Conservation (phyloP, 1,140 invertebrate genomes). For the Eueides isabella region DNA sequence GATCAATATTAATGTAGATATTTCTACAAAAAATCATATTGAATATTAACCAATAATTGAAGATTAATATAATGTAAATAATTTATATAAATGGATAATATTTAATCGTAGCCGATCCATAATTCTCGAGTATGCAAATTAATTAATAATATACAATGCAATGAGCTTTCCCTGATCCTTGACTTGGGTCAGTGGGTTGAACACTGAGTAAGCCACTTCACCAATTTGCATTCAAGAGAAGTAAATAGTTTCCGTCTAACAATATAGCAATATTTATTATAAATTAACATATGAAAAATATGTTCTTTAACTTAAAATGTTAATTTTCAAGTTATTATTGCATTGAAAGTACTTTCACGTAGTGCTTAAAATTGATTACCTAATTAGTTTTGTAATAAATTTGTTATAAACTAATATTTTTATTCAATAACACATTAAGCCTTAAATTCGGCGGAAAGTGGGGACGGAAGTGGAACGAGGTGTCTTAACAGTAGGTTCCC, state of each 20-base stretch:
- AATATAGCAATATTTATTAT: neutral
- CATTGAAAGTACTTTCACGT: neutral
- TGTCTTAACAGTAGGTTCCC: no score
- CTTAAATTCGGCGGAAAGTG: no score
- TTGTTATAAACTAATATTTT: no score
- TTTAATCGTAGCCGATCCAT: neutral
- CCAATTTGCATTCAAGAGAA: conserved; percentile 67
- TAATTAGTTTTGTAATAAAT: neutral
- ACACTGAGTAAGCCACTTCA: conserved; percentile 43
- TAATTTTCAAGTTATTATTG: neutral
- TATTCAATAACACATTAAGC: no score
- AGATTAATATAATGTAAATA: no score
- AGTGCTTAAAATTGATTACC: neutral
- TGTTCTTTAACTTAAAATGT: neutral
- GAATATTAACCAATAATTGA: neutral
- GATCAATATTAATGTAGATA: neutral
- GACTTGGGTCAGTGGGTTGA: conserved; percentile 68
- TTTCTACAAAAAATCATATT: neutral
- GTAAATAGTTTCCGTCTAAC: neutral
- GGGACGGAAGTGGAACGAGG: no score
- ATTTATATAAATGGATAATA: neutral
- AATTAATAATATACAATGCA: conserved; percentile 12
- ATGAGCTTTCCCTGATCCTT: conserved; percentile 44
- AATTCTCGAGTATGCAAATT: conserved; percentile 24
- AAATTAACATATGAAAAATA: no score